phyloP scores from a whole-genome alignment of 2,113 vertebrate species.

The Rhabdornis inornatus region DNA sequence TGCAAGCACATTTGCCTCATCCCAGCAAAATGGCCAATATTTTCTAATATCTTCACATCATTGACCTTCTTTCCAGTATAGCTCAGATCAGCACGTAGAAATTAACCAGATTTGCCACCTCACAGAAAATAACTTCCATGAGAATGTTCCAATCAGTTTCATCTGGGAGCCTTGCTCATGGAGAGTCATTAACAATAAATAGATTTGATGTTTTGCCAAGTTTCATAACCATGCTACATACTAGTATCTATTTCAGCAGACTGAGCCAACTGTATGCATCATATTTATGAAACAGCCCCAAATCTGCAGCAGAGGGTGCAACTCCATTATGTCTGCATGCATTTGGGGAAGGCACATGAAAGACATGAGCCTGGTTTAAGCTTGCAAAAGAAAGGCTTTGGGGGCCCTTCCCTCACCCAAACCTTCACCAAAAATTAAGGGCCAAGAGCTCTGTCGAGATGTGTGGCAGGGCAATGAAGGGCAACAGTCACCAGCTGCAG shows the following conservation, averaged over 20 bases:
- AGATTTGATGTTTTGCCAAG: neutral
- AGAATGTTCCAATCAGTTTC: neutral
- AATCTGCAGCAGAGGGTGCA: neutral
- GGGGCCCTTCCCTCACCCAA: neutral
- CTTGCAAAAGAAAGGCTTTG: neutral
- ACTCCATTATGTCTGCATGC: neutral
- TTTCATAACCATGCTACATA: neutral
- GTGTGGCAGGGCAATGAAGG: neutral
- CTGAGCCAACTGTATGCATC: neutral
- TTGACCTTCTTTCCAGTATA: neutral
- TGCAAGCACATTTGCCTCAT: neutral
- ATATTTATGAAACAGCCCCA: neutral
- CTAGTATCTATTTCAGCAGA: neutral
- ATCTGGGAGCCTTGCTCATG: neutral
- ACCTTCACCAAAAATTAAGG: neutral
- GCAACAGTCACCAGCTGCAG: neutral
- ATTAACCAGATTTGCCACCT: neutral
- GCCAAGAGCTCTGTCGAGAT: neutral
- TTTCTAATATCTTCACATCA: neutral
- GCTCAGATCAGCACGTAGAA: neutral
- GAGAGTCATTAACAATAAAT: neutral
- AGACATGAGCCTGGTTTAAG: neutral
- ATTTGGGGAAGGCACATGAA: neutral
- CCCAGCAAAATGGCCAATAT: neutral
- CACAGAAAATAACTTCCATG: neutral